Evolutionary conservation across 2,797 vertebrate genomes (phyloP).

Genomic region (Gambusia yucatana): DNA sequence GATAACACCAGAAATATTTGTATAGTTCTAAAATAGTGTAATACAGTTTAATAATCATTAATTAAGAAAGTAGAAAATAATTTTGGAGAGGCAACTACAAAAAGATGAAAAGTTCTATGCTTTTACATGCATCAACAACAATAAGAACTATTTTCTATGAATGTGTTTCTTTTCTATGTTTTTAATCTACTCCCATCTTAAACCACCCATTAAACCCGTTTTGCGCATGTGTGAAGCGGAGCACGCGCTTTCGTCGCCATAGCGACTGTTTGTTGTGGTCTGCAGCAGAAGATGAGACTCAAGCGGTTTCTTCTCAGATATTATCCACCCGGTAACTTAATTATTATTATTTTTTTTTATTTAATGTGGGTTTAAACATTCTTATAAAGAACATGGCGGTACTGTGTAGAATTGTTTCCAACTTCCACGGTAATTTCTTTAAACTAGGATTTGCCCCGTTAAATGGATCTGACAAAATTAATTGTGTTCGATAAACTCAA

Average conservation of each 20-base stretch:
- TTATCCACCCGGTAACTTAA: constrained; percentile 83
- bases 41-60: not conserved
- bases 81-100: not conserved
- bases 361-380: not conserved
- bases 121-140: not conserved
- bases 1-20: not conserved
- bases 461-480: not conserved
- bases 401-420: not conserved
- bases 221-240: constrained; percentile 47
- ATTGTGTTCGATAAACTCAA: not conserved
- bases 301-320: constrained; percentile 90
- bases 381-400: not conserved
- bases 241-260: constrained; percentile 31
- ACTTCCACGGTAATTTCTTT: not conserved
- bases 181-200: not conserved
- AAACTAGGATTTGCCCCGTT: not conserved
- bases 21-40: not conserved
- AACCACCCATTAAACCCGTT: not conserved
- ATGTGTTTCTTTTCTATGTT: not conserved
- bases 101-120: not conserved
- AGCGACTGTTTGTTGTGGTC: constrained; percentile 73
- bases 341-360: not conserved
- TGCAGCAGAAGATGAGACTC: constrained; percentile 81
- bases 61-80: not conserved
- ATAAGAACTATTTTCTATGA: not conserved